These are phyloP conservation scores for Passerina amoena DNA, from an alignment of 2,113 vertebrate species.

Conservation along the genomic window DNA sequence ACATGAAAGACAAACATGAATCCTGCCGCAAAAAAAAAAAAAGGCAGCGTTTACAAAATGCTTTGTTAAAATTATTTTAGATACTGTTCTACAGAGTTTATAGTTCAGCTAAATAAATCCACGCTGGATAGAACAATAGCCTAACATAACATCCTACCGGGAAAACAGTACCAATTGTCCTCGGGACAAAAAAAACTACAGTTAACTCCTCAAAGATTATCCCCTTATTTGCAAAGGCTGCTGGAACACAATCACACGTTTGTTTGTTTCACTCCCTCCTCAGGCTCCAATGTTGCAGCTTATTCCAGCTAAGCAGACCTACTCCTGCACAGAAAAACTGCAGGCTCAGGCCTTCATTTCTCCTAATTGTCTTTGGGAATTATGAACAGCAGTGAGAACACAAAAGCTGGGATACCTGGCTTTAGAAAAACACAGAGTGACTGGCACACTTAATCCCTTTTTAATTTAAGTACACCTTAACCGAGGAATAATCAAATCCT, in stretches of 20 bases:
- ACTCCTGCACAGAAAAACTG: neutral
- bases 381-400: neutral
- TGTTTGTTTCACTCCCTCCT: neutral
- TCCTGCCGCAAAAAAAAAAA: neutral
- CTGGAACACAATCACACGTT: neutral
- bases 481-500: neutral
- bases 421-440: neutral
- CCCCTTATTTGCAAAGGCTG: neutral
- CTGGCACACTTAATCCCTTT: neutral
- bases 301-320: neutral
- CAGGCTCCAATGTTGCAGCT: neutral
- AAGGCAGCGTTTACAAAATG: neutral
- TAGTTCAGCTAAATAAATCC: neutral
- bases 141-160: neutral
- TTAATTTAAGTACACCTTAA: neutral
- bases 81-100: neutral
- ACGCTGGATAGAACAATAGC: neutral
- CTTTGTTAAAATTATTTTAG: neutral
- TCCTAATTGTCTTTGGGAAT: neutral
- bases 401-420: neutral
- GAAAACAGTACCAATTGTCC: neutral
- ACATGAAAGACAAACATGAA: neutral
- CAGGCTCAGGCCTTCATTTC: neutral
- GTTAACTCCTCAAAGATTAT: conserved; percentile 12
- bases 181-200: neutral